A percentile compares a stretch with the other conserved stretches of the same genome.
These are phyloP conservation scores for Melanostigma gelatinosum DNA, from an alignment of 2,113 vertebrate species.

Conservation along the genomic window DNA sequence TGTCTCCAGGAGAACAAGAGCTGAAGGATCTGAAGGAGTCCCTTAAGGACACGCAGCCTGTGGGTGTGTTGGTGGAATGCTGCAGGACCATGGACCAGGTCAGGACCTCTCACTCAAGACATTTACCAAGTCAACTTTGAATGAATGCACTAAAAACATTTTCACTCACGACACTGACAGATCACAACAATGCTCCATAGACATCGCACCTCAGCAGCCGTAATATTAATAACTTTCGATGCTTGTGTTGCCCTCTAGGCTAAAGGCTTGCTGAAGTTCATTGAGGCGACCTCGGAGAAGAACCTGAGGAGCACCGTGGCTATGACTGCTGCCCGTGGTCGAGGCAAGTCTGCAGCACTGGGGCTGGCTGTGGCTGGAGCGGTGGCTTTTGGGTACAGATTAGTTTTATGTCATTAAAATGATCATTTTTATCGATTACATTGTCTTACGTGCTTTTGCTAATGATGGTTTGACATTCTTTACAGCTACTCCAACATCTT, in stretches of 20 bases:
- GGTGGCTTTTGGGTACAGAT: conserved; percentile 93
- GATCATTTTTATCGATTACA: neutral
- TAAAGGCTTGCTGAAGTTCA: conserved; percentile 94
- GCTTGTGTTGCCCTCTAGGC: conserved; percentile 79
- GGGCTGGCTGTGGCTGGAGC: conserved; percentile 94
- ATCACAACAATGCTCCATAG: neutral
- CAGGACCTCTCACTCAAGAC: conserved; percentile 16
- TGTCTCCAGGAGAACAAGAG: conserved; percentile 87
- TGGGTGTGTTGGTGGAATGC: conserved; percentile 92
- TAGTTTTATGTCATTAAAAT: neutral
- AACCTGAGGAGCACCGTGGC: conserved; percentile 94
- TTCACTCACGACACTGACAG: neutral
- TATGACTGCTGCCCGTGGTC: conserved; percentile 93
- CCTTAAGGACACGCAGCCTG: conserved; percentile 95
- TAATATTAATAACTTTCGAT: neutral
- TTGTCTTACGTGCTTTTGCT: neutral
- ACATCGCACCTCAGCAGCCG: neutral
- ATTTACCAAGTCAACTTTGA: neutral
- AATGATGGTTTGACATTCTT: conserved; percentile 17
- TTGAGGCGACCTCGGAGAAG: conserved; percentile 97
- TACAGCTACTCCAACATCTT: conserved; percentile 97
- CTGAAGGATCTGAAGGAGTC: conserved; percentile 92
- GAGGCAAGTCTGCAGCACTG: conserved; percentile 97
- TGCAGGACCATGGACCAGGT: conserved; percentile 98
- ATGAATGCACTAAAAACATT: neutral